A percentile compares a stretch with the other conserved stretches of the same genome.
phyloP scores from a whole-genome alignment of 35 echinoderm and acorn worm genomes.

The Chiridota heheva region DNA sequence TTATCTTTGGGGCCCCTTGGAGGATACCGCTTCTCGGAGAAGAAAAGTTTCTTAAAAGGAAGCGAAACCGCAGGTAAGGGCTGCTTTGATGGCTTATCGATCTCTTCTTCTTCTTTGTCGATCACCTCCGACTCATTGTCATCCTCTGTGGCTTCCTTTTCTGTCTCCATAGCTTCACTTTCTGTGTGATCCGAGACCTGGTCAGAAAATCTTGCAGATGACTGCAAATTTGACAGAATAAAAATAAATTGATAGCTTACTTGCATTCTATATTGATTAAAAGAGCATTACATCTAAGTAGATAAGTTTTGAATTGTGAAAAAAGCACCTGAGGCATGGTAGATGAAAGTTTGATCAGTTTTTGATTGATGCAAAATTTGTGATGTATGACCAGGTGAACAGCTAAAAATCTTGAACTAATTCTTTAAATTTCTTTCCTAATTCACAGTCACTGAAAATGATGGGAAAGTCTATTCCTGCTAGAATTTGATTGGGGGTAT shows the following conservation, averaged over 20 bases:
- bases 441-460: too few relatives aligned
- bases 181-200: conserved; percentile 12
- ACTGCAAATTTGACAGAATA: background rate
- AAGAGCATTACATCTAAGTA: background rate
- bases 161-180: conserved; percentile 33
- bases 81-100: background rate
- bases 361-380: too few relatives aligned
- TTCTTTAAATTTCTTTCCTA: too few relatives aligned
- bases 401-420: too few relatives aligned
- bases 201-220: background rate
- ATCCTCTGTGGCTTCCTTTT: conserved; percentile 42
- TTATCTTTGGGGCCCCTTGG: too few relatives aligned
- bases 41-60: conserved; percentile 44
- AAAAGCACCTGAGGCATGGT: background rate
- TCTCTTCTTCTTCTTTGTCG: conserved; percentile 40
- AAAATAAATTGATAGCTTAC: background rate
- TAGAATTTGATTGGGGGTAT: too few relatives aligned
- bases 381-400: too few relatives aligned
- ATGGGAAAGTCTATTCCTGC: too few relatives aligned
- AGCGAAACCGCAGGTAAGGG: background rate
- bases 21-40: background rate
- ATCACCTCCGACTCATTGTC: conserved; percentile 22
- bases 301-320: background rate
- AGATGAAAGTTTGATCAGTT: too few relatives aligned
- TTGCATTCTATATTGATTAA: background rate